These are phyloP conservation scores for Gymnoscopelus microlampas DNA, from an alignment of 2,797 vertebrate species.

Conservation along the genomic window DNA sequence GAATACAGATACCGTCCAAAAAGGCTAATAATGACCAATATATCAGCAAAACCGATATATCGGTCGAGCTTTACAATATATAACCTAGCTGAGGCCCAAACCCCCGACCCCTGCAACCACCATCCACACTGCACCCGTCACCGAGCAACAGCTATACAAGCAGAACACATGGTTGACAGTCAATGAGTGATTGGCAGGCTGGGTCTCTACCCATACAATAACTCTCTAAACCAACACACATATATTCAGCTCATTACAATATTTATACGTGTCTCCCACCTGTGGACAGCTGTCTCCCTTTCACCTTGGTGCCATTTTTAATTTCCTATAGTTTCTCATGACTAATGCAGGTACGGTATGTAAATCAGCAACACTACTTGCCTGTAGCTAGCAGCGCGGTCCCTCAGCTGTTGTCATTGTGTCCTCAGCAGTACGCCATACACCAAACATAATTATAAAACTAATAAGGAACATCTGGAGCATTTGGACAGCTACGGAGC, in stretches of 20 bases:
- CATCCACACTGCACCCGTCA: too few relatives aligned
- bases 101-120: too few relatives aligned
- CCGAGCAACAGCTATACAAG: too few relatives aligned
- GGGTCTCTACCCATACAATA: too few relatives aligned
- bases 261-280: slow-evolving; percentile 37
- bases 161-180: too few relatives aligned
- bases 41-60: too few relatives aligned
- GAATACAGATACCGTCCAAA: too few relatives aligned
- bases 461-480: neutral
- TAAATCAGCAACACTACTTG: slow-evolving; percentile 36
- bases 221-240: too few relatives aligned
- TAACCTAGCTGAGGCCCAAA: too few relatives aligned
- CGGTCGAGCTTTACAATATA: too few relatives aligned
- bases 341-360: slow-evolving; percentile 47
- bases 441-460: slow-evolving; percentile 15
- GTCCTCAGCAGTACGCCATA: slow-evolving; percentile 22
- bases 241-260: slow-evolving; percentile 5
- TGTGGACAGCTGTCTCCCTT: slow-evolving; percentile 35
- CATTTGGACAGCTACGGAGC: neutral
- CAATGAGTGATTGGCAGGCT: too few relatives aligned
- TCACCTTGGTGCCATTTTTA: slow-evolving; percentile 47
- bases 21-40: too few relatives aligned
- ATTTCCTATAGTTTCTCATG: slow-evolving; percentile 30
- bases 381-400: slow-evolving; percentile 24
- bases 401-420: neutral